Base-by-base conservation (phyloP, 1,140 invertebrate species). In the Conus ventricosus region DNA sequence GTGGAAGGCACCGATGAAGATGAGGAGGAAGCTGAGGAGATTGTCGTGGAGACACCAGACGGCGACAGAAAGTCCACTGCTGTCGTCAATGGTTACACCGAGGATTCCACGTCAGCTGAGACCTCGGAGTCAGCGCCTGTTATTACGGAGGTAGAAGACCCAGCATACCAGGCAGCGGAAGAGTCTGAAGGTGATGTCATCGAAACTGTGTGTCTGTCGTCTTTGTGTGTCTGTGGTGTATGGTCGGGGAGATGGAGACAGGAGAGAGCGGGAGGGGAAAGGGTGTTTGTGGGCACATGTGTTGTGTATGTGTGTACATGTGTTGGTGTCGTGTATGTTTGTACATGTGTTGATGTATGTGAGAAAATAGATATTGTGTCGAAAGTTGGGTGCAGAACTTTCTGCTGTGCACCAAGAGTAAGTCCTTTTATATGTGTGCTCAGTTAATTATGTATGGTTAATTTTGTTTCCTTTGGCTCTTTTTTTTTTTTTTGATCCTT, bases 1-100 rank as follows among this genome's bases (percentile, higher is more conserved):
- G 91, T 93, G 39, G 92, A 92, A 13, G 91, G 90, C 13, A 87
- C 84, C 60, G 90, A 91, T 6, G 91, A 92, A 25, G 90, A 90
- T 51, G 89, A 89, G 39, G 90, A 92, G 54, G 90, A 90, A 57
- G 90, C 88, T 51, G 82, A 71, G 27, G 78, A 60, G 67, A 71
- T 84, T 23, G 75, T 23, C 27, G 88, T 84, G 82, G 86, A 90
- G 23, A 86, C 89, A 27, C 89, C 87, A 81, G 82, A 84, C 11
- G 25, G 57, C 23, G 4, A 39, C 10, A 39, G 27, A 84, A 54
- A 63, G 5, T 0, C 17, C 7, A 17, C 82, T 7, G 5, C 82
- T 5, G 2, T 84, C 4, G n/a, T 63, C 5, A 84, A 84, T 53
- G 82, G 82, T 3, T 54, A 84, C 54, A 8, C 82, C 3, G 82